phyloP scores from a whole-genome alignment of 2,888 invertebrate genomes.

The Diaphora mendica region DNA sequence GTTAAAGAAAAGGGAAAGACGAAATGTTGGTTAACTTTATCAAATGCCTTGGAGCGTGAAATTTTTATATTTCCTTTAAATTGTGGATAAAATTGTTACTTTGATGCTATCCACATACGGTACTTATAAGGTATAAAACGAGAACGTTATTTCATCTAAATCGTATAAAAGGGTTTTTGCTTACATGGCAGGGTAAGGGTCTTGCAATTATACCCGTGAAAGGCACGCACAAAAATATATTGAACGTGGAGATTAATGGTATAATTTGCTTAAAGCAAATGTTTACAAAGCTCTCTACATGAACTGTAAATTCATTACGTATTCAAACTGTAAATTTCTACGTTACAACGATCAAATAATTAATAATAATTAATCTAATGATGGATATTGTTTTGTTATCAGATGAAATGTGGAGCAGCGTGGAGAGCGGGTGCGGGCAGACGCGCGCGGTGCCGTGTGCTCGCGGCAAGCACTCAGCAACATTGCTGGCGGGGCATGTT shows the following conservation, averaged over 20 bases:
- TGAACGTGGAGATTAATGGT: not conserved
- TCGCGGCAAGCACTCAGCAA: constrained; percentile 93
- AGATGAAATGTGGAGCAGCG: constrained; percentile 80
- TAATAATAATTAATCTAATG: no score
- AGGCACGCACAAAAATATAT: not conserved
- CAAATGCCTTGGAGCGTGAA: constrained; percentile 35
- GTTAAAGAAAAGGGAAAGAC: constrained; percentile 43
- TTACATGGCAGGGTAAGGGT: not conserved
- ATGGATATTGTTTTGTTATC: constrained; percentile 23
- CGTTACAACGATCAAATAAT: no score
- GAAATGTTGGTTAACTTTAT: constrained; percentile 45
- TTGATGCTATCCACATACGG: constrained; percentile 13
- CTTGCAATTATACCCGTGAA: constrained; percentile 1
- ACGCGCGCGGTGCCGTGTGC: constrained; percentile 83
- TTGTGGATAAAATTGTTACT: constrained; percentile 20
- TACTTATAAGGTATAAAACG: not conserved
- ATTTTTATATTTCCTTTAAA: constrained; percentile 38
- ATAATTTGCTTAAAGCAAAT: not conserved
- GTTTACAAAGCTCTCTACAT: not conserved
- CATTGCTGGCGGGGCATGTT: constrained; percentile 91
- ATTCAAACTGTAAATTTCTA: no score
- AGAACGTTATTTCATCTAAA: not conserved
- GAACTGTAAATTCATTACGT: not conserved
- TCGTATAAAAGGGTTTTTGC: not conserved
- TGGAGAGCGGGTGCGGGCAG: constrained; percentile 63